Evolutionary conservation across 92 coral and sea anemone genomes (phyloP), one percentile per base, ranked within the genome.

Genomic region (Diadumene lineata): DNA sequence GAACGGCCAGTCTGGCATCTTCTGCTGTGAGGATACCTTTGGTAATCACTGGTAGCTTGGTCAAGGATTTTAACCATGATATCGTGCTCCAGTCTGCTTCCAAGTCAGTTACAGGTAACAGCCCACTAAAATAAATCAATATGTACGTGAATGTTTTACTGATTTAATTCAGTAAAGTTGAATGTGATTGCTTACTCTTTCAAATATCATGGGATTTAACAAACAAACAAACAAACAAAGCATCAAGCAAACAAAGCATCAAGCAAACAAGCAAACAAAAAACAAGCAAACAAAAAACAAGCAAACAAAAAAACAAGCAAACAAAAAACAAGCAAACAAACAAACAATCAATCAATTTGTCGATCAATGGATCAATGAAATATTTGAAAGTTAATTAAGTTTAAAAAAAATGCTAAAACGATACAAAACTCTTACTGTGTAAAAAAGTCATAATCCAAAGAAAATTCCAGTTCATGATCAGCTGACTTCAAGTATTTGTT

Each of bases 11-110:
- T 50, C 28, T 80, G 27, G 93, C 97, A 91, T 91, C 93, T 70
- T 88, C 97, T 1, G 86, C 84, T 57, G 90, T 85, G n/a, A 88
- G 62, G 28, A 91, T 85, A 21, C 93, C 93, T 64, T 91, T 88
- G 0, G 88, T 11, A 21, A 91, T 60, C 19, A 88, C 75, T 24
- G 93, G 88, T 16, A 88, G 81, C 68, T 69, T 82, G 2, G 93
- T 82, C 13, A 81, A 17, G 21, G 83, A 70, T 71, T 77, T 84
- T 38, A 91, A 19, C 90, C 88, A 91, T 30, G 60, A 33, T 70
- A 91, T 38, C 9, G 67, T 34, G 24, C 70, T 64, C 97, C 97
- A 91, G 24, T 66, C 69, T 10, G 69, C 60, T 9, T 79, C 25
- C 19, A 48, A 58, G 19, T 84, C 68, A 74, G 62, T 30, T 1